Conservation (phyloP, 2,888 invertebrate species). For the Eretmocerus hayati region DNA sequence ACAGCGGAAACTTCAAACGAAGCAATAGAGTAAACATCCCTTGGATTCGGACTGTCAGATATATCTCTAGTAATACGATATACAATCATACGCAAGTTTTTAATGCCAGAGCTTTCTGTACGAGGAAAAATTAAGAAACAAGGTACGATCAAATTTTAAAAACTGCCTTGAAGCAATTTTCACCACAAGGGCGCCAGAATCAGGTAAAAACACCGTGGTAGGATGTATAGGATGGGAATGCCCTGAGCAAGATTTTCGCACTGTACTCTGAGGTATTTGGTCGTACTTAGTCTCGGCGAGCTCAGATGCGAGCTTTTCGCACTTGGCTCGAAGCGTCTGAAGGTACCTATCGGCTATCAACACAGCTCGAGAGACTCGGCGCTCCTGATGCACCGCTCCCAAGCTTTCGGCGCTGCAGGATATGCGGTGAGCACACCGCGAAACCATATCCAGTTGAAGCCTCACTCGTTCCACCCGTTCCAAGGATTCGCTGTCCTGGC, state of each 20-base stretch:
- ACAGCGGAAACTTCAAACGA: too few relatives aligned
- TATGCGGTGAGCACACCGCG: constrained; percentile 36
- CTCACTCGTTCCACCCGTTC: constrained; percentile 39
- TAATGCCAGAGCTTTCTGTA: too few relatives aligned
- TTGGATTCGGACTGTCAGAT: too few relatives aligned
- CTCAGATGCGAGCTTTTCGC: constrained; percentile 37
- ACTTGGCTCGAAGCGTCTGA: constrained; percentile 35
- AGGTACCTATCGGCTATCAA: constrained; percentile 39
- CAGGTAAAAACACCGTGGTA: too few relatives aligned
- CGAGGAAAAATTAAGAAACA: too few relatives aligned
- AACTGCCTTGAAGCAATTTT: too few relatives aligned
- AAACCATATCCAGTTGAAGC: constrained; percentile 39
- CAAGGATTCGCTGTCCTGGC: constrained; percentile 41
- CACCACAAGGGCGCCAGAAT: too few relatives aligned
- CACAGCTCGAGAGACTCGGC: constrained; percentile 37
- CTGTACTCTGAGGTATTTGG: background rate
- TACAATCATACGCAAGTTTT: too few relatives aligned
- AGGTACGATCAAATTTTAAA: too few relatives aligned
- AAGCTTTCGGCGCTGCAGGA: constrained; percentile 41
- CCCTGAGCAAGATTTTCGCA: constrained; percentile 1
- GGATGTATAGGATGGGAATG: too few relatives aligned
- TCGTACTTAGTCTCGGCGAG: constrained; percentile 40
- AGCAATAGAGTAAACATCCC: too few relatives aligned
- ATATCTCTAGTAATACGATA: too few relatives aligned
- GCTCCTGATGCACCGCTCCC: constrained; percentile 42